phyloP scores from a whole-genome alignment of 2,113 vertebrate genomes.

The Brienomyrus longianalis region DNA sequence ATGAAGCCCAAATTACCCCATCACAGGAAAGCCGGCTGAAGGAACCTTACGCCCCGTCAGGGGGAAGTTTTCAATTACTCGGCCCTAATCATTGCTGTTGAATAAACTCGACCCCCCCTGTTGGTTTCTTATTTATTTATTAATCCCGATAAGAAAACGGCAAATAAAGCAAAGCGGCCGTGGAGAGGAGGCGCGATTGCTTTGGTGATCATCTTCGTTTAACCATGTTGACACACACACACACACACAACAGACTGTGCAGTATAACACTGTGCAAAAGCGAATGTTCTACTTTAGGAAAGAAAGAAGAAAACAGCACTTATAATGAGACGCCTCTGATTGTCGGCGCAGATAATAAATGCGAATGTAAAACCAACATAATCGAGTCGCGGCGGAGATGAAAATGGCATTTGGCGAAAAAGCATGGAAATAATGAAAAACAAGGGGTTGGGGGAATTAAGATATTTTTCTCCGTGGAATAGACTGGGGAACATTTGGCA shows the following conservation, averaged over 20 bases:
- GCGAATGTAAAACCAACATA: slow-evolving; percentile 1
- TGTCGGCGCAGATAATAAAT: neutral
- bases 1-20: slow-evolving; percentile 21
- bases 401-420: slow-evolving; percentile 1
- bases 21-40: slow-evolving; percentile 12
- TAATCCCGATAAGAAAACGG: neutral
- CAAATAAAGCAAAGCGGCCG: neutral
- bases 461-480: neutral
- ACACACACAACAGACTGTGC: neutral
- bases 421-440: neutral
- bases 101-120: neutral
- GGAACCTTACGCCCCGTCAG: neutral
- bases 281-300: neutral
- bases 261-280: neutral
- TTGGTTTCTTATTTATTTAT: neutral
- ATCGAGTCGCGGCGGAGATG: neutral
- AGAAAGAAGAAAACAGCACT: neutral
- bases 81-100: slow-evolving; percentile 15
- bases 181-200: neutral
- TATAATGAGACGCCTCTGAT: neutral
- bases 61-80: slow-evolving; percentile 19
- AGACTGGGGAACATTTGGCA: neutral
- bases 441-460: slow-evolving; percentile 3
- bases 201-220: neutral
- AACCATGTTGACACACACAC: neutral